A percentile compares a stretch with the other conserved stretches of the same genome.
Evolutionary conservation across 1,140 invertebrate species (phyloP).

Genomic region (Mycetomoellerius zeteki): DNA sequence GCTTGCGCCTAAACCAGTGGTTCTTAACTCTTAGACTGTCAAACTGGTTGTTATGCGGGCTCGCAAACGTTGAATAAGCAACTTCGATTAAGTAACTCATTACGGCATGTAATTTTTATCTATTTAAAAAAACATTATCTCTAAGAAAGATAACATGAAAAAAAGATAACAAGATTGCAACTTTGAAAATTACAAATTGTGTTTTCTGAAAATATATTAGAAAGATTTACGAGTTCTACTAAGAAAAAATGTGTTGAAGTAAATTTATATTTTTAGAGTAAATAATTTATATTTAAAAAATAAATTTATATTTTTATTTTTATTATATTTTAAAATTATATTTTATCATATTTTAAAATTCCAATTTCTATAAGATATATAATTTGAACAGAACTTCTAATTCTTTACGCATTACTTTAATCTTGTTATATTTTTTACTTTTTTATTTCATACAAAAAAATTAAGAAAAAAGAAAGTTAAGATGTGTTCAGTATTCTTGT

Average conservation of each 20-base stretch:
- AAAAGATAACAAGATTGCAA: neutral
- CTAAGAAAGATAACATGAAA: neutral
- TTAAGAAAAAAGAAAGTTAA: neutral
- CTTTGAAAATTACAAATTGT: neutral
- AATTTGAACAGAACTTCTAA: neutral
- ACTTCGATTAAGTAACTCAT: neutral
- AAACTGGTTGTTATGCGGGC: neutral
- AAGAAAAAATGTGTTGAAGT: neutral
- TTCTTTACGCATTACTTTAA: neutral
- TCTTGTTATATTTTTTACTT: neutral
- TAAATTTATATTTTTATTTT: no score
- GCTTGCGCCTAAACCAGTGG: slow-evolving; percentile 49
- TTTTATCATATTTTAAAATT: no score
- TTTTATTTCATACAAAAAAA: neutral
- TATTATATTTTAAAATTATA: no score
- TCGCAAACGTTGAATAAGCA: neutral
- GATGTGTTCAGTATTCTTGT: neutral
- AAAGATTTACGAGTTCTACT: neutral
- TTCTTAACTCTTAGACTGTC: slow-evolving; percentile 9
- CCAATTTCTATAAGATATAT: neutral
- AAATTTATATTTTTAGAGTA: neutral
- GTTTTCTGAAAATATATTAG: neutral
- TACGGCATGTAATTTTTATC: neutral
- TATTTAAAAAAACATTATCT: neutral
- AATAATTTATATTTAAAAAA: no score